A percentile compares a stretch with the other conserved stretches of the same genome.
Conservation (phyloP, 2,888 invertebrate species). For the Gryllus longicercus region DNA sequence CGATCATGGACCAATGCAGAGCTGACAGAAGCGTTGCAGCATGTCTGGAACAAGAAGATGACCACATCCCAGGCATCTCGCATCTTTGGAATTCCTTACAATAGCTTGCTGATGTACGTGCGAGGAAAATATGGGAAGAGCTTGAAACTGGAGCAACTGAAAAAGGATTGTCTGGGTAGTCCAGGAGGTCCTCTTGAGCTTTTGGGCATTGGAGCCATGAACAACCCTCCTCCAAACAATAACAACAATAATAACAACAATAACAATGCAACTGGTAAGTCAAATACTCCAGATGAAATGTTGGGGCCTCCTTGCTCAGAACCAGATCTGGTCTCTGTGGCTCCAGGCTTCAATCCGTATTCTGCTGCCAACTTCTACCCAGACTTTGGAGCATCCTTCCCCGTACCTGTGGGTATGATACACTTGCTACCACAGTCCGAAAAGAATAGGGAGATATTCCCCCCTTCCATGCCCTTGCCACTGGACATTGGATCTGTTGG, state of each 20-base stretch:
- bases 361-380: slow-evolving; percentile 70
- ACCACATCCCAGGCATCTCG: slow-evolving; percentile 88
- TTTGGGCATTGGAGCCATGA: slow-evolving; percentile 54
- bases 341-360: slow-evolving; percentile 63
- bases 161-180: slow-evolving; percentile 83
- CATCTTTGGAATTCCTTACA: slow-evolving; percentile 90
- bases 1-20: slow-evolving; percentile 91
- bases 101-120: slow-evolving; percentile 87
- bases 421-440: slow-evolving; percentile 78
- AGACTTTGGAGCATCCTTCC: slow-evolving; percentile 74
- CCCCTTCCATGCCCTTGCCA: slow-evolving; percentile 35
- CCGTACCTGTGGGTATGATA: slow-evolving; percentile 80
- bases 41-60: slow-evolving; percentile 95
- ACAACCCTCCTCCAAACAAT: slow-evolving; percentile 42
- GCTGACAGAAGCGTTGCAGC: slow-evolving; percentile 82
- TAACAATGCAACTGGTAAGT: slow-evolving; percentile 50
- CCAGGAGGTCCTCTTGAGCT: slow-evolving; percentile 65
- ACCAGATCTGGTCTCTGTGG: slow-evolving; percentile 44
- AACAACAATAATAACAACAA: slow-evolving; percentile 58
- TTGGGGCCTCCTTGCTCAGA: slow-evolving; percentile 32
- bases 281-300: slow-evolving; percentile 33
- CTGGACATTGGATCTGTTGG: slow-evolving; percentile 32
- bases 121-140: slow-evolving; percentile 92
- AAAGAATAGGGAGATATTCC: slow-evolving; percentile 57
- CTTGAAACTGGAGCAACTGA: slow-evolving; percentile 78